Evolutionary conservation across 2,113 vertebrate species (phyloP), one percentile per base, ranked within the genome.

Genomic region (Tetraodon nigroviridis): DNA sequence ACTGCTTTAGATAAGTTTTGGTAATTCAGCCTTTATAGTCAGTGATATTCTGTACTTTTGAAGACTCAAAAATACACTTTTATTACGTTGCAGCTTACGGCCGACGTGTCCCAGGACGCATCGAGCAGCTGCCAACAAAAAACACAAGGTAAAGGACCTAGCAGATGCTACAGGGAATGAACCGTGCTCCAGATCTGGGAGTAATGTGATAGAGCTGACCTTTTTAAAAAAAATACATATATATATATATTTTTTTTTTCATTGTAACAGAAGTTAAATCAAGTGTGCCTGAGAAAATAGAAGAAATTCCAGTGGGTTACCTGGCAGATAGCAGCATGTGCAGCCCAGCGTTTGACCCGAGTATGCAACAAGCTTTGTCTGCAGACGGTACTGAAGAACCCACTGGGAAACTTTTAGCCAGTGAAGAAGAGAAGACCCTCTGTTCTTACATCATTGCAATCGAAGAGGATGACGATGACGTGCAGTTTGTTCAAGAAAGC

Each of bases 401-500:
- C 13, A n/a, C 70, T 2, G 66, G 72, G 42, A 13, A 82, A 6
- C 69, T 81, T 46, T 52, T 58, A n/a, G 46, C 71, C 16, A 68
- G 32, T 19, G 66, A 72, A 40, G 56, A 75, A 42, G 75, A 69
- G 14, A 71, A 78, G 41, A 61, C 50, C 51, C 76, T 83, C 61
- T 83, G 75, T 52, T 42, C 62, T 56, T 71, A 79, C 22, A 78
- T 82, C 32, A 65, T 87, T 70, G 85, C 87, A 40, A 81, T 87
- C 2, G 83, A 73, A 0, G 79, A 69, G 0, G 61, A 69, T 2
- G 64, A 81, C 10, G 73, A 81, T 20, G 80, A 79, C 70, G 61
- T 82, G 6, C 66, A 73, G 51, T 79, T 85, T 50, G 32, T 80
- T 67, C 7, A 76, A 32, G 81, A 65, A 67, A 81, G 60, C 55